A percentile compares a stretch with the other conserved stretches of the same genome.
phyloP scores from a whole-genome alignment of 2,113 vertebrate species.

The Athene cunicularia region DNA sequence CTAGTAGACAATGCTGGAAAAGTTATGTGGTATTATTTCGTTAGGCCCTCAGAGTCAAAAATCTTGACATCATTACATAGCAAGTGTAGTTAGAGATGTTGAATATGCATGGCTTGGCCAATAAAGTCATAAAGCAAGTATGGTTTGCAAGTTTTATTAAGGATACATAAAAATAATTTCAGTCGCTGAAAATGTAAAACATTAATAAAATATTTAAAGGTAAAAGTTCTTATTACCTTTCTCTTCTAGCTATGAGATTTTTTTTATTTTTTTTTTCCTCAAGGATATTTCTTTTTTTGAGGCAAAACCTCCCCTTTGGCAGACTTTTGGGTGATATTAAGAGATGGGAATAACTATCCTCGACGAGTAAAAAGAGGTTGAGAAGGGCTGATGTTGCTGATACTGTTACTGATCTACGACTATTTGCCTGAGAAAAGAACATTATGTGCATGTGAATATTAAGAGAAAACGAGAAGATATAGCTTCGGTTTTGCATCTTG shows the following conservation, averaged over 20 bases:
- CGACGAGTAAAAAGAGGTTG: not conserved
- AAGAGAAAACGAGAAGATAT: not conserved
- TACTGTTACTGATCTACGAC: not conserved
- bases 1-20: not conserved
- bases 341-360: not conserved
- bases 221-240: not conserved
- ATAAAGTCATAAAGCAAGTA: not conserved
- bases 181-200: not conserved
- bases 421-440: not conserved
- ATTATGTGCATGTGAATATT: not conserved
- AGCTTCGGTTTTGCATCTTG: not conserved
- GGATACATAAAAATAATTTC: not conserved
- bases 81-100: not conserved
- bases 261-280: not conserved
- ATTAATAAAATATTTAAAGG: not conserved
- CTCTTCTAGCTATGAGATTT: not conserved
- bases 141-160: not conserved
- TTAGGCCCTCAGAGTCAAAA: not conserved
- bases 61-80: not conserved
- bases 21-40: not conserved
- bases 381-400: not conserved
- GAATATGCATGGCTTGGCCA: fast-evolving
- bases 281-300: not conserved
- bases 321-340: not conserved
- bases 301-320: not conserved